A percentile compares a stretch with the other conserved stretches of the same genome.
Conservation (phyloP, 2,797 vertebrate species). For the Betta splendens region DNA sequence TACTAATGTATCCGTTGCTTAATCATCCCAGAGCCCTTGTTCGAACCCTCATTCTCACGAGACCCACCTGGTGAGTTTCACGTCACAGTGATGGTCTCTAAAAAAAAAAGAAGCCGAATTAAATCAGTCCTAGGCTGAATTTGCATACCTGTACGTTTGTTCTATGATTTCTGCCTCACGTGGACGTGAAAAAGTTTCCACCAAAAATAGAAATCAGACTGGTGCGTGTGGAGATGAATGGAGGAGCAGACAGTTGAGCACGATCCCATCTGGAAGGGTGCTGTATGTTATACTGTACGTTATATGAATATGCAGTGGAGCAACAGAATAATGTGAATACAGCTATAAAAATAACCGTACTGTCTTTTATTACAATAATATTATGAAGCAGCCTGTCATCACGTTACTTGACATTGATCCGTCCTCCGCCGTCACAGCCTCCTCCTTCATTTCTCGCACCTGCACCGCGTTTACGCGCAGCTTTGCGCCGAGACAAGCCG, state of each 20-base stretch:
- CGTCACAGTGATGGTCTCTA: neutral
- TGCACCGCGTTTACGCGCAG: conserved; percentile 14
- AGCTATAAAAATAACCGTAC: neutral
- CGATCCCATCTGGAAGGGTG: no score
- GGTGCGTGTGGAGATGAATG: conserved; percentile 14
- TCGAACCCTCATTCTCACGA: neutral
- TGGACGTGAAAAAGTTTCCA: conserved; percentile 11
- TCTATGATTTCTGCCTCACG: conserved; percentile 12
- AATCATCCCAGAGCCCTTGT: no score
- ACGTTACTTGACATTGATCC: conserved; percentile 18
- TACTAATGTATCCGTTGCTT: neutral
- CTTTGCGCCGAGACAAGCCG: conserved; percentile 4
- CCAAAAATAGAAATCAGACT: conserved; percentile 30
- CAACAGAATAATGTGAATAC: neutral
- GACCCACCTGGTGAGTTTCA: neutral
- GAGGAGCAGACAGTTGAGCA: neutral
- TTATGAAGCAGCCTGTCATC: conserved; percentile 21
- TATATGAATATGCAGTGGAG: conserved; percentile 5
- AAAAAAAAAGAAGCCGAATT: conserved; percentile 32
- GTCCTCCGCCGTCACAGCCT: conserved; percentile 3
- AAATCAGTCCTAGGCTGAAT: neutral
- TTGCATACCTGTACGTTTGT: conserved; percentile 25
- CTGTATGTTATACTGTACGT: no score
- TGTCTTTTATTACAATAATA: conserved; percentile 16
- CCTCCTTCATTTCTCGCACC: neutral